Evolutionary conservation across 2,797 vertebrate species (phyloP).

Genomic region (Phataginus tetradactyla): DNA sequence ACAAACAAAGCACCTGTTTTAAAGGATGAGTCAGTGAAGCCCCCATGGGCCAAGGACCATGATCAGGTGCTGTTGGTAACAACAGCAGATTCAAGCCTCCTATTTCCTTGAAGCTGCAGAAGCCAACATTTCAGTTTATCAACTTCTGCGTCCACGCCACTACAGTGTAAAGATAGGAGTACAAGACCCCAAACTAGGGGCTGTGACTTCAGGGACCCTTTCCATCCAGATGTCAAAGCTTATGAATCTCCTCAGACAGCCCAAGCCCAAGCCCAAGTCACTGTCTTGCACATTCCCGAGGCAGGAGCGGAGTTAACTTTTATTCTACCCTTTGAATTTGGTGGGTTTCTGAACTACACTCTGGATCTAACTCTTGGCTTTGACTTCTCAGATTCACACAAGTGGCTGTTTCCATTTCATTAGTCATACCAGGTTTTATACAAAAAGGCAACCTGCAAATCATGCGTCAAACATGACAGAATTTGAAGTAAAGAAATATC

Average conservation of each 20-base stretch:
- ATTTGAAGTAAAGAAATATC: neutral
- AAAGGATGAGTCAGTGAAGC: neutral
- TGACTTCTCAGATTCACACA: neutral
- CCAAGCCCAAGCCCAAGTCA: neutral
- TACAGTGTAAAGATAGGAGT: neutral
- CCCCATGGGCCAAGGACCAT: neutral
- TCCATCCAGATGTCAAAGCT: neutral
- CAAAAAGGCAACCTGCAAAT: neutral
- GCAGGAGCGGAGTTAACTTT: neutral
- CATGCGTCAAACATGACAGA: neutral
- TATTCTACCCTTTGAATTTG: neutral
- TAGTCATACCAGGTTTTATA: neutral
- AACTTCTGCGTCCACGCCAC: neutral
- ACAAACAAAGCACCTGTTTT: neutral
- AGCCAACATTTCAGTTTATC: neutral
- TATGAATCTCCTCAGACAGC: neutral
- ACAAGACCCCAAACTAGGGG: neutral
- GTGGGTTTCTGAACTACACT: neutral
- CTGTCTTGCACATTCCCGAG: neutral
- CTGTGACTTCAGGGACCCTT: neutral
- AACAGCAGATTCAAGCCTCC: neutral
- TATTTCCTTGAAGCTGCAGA: neutral
- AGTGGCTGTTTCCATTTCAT: neutral
- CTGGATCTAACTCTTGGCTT: neutral
- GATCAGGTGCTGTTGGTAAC: neutral